A percentile compares a stretch with the other conserved stretches of the same genome.
Conservation (phyloP, 2,888 invertebrate species). For the Acrobasis suavella region DNA sequence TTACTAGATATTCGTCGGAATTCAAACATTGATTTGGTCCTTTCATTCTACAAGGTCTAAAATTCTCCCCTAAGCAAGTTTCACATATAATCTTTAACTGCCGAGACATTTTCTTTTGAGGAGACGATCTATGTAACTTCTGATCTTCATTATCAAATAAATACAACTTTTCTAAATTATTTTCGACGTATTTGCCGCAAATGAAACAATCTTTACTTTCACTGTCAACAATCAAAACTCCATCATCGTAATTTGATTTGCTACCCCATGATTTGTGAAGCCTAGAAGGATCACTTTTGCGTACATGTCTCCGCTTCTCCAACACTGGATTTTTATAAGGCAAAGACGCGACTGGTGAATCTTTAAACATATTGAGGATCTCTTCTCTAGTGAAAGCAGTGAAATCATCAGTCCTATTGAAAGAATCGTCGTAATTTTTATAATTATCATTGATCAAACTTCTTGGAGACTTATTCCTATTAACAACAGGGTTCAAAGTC, state of each 20-base stretch:
- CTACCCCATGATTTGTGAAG: slow-evolving; percentile 53
- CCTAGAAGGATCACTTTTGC: slow-evolving; percentile 70
- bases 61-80: slow-evolving; percentile 61
- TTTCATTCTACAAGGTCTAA: slow-evolving; percentile 62
- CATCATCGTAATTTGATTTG: slow-evolving; percentile 56
- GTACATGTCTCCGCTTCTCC: slow-evolving; percentile 62
- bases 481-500: slow-evolving; percentile 50
- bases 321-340: slow-evolving; percentile 56
- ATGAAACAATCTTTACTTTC: slow-evolving; percentile 67
- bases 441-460: slow-evolving; percentile 53
- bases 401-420: slow-evolving; percentile 53
- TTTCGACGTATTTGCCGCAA: slow-evolving; percentile 61
- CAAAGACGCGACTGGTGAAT: slow-evolving; percentile 67
- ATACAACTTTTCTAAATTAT: slow-evolving; percentile 61
- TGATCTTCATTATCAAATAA: slow-evolving; percentile 76
- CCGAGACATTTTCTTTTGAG: slow-evolving; percentile 60
- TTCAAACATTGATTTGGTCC: slow-evolving; percentile 63
- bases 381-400: slow-evolving; percentile 62
- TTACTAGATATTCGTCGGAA: slow-evolving; percentile 68
- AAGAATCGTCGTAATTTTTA: slow-evolving; percentile 46
- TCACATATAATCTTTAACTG: slow-evolving; percentile 72
- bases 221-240: slow-evolving; percentile 51
- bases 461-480: slow-evolving; percentile 59
- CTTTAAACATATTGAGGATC: slow-evolving; percentile 73
- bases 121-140: slow-evolving; percentile 62